A percentile compares a stretch with the other conserved stretches of the same genome.
Evolutionary conservation across 1,140 invertebrate species (phyloP).

Genomic region (Orchestia grillus): DNA sequence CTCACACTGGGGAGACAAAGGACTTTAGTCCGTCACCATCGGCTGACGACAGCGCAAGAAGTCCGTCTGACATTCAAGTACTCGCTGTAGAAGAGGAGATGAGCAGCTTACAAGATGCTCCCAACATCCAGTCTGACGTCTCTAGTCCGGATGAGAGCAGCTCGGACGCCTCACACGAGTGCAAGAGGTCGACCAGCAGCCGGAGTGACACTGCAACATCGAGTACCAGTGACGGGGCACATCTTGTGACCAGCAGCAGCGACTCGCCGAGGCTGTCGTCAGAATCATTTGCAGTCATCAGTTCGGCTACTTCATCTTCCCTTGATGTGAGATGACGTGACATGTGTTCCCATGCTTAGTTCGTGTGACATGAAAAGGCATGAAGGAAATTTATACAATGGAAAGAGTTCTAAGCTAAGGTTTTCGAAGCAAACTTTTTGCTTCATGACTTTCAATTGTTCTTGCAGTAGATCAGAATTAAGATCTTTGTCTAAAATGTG

Average conservation of each 20-base stretch:
- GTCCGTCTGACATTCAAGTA: not conserved
- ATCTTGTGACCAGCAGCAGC: not conserved
- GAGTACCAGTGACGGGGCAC: not conserved
- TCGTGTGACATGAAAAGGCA: too few species aligned
- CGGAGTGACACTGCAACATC: not conserved
- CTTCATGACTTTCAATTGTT: too few species aligned
- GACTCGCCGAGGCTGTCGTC: not conserved
- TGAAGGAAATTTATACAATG: too few species aligned
- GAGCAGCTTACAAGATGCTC: not conserved
- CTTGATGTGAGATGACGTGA: not conserved
- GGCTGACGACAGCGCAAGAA: not conserved
- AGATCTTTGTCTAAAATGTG: too few species aligned
- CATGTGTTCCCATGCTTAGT: not conserved
- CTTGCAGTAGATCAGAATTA: too few species aligned
- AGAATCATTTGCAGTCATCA: slow-evolving; percentile 30
- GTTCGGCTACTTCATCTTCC: not conserved
- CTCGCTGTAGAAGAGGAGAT: not conserved
- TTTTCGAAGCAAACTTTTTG: too few species aligned
- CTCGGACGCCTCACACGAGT: not conserved
- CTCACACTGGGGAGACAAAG: not conserved
- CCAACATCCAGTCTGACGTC: not conserved
- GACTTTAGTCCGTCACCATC: not conserved
- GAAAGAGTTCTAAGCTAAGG: too few species aligned
- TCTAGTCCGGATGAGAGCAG: slow-evolving; percentile 20
- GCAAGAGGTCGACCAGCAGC: not conserved